phyloP scores from a whole-genome alignment of 2,888 invertebrate genomes.

The Brachyptera risi region DNA sequence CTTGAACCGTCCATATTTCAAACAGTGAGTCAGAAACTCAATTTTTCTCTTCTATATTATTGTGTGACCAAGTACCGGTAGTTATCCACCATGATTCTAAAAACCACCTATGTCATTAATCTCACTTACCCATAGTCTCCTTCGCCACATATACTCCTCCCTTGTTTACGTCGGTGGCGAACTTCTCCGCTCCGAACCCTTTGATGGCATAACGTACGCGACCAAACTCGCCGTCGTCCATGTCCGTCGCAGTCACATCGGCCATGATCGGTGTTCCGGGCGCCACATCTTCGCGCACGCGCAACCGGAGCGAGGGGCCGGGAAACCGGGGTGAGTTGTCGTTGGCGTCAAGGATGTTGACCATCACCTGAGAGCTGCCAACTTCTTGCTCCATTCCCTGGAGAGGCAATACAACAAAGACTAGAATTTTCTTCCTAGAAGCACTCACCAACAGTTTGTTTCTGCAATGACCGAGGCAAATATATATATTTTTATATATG shows the following conservation, averaged over 20 bases:
- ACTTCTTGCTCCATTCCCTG: conserved; percentile 45
- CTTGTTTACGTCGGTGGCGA: conserved; percentile 59
- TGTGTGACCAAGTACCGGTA: too few relatives aligned
- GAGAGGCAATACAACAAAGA: too few relatives aligned
- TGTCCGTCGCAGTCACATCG: conserved; percentile 63
- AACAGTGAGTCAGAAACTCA: too few relatives aligned
- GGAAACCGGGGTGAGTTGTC: conserved; percentile 73
- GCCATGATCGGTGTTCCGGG: conserved; percentile 60
- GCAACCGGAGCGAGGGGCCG: conserved; percentile 52
- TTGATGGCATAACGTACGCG: conserved; percentile 67
- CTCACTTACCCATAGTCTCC: conserved; percentile 29
- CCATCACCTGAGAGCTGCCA: conserved; percentile 57
- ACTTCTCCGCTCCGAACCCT: conserved; percentile 76
- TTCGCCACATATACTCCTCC: conserved; percentile 64
- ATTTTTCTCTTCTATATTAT: too few relatives aligned
- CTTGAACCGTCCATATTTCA: too few relatives aligned
- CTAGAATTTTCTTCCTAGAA: too few relatives aligned
- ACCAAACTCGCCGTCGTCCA: conserved; percentile 68
- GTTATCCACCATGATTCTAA: conserved; percentile 77
- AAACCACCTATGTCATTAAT: background rate
- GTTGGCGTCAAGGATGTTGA: conserved; percentile 69
- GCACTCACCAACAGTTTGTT: too few relatives aligned
- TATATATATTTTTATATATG: too few relatives aligned
- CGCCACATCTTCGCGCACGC: conserved; percentile 61
- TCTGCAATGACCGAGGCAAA: too few relatives aligned